A percentile compares a stretch with the other conserved stretches of the same genome.
Evolutionary conservation across 2,888 invertebrate species (phyloP).

Genomic region (Leucoptera coffeella): DNA sequence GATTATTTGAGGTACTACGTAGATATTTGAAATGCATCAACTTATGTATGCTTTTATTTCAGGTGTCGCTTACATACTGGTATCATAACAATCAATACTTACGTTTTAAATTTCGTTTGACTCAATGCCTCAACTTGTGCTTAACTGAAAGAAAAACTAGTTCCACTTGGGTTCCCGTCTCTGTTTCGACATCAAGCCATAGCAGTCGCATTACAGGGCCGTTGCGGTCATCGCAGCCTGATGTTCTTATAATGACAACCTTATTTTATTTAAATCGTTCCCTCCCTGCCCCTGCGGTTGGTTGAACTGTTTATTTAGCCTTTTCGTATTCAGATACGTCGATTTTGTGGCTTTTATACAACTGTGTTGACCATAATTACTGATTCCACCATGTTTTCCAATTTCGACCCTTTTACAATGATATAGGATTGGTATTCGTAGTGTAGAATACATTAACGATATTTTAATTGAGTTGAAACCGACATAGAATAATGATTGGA

Average conservation of each 20-base stretch:
- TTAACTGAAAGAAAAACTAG: too few species aligned
- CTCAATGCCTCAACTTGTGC: too few species aligned
- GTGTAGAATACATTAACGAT: conserved; percentile 35
- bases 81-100: too few species aligned
- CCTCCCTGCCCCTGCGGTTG: conserved; percentile 20
- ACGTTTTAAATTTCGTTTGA: too few species aligned
- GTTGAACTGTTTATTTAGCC: conserved; percentile 45
- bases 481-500: conserved; percentile 53
- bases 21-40: too few species aligned
- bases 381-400: conserved; percentile 24
- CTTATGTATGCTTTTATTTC: too few species aligned
- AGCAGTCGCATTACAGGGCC: conserved; percentile 1
- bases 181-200: too few species aligned
- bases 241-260: conserved; percentile 29
- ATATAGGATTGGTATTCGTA: conserved; percentile 24
- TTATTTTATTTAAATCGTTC: conserved; percentile 21
- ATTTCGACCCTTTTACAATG: conserved; percentile 15
- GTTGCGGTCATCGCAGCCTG: conserved; percentile 8
- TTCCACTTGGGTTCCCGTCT: too few species aligned
- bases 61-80: too few species aligned
- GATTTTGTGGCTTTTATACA: conserved; percentile 50
- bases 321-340: conserved; percentile 43
- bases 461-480: conserved; percentile 53
- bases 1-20: too few species aligned
- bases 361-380: conserved; percentile 48